phyloP scores from a whole-genome alignment of 2,113 vertebrate species.

The Steatornis caripensis region DNA sequence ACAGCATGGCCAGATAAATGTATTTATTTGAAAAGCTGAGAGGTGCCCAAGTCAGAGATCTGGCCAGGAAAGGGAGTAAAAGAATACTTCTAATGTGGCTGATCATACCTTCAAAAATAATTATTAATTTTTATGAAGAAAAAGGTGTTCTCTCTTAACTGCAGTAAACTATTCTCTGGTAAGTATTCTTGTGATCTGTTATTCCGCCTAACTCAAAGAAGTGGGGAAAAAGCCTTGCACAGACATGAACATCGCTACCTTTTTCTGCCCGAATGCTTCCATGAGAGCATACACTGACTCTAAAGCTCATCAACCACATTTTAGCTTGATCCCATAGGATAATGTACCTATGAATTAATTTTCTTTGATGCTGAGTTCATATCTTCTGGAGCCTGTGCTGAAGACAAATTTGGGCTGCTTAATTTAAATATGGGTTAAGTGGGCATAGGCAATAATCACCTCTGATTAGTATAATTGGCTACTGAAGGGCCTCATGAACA shows the following conservation, averaged over 20 bases:
- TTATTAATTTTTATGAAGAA: neutral
- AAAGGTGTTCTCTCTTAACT: neutral
- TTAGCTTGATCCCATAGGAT: neutral
- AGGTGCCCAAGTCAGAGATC: neutral
- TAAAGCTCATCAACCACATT: neutral
- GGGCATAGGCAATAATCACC: conserved; percentile 4
- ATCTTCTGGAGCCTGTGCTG: neutral
- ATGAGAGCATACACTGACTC: neutral
- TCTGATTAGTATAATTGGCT: conserved; percentile 51
- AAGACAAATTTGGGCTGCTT: neutral
- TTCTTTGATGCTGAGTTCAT: neutral
- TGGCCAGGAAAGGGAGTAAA: neutral
- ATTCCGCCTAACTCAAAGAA: neutral
- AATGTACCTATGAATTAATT: neutral
- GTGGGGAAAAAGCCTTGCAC: neutral
- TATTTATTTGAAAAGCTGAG: neutral
- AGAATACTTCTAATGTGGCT: neutral
- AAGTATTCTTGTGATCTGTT: neutral
- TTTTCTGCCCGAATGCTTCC: neutral
- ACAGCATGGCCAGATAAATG: neutral
- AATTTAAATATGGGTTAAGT: conserved; percentile 41
- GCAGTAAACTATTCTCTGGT: neutral
- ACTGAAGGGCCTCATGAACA: neutral
- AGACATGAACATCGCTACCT: neutral
- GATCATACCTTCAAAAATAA: neutral